These are phyloP conservation scores for Centrocercus urophasianus DNA, from an alignment of 2,113 vertebrate genomes.

Conservation along the genomic window DNA sequence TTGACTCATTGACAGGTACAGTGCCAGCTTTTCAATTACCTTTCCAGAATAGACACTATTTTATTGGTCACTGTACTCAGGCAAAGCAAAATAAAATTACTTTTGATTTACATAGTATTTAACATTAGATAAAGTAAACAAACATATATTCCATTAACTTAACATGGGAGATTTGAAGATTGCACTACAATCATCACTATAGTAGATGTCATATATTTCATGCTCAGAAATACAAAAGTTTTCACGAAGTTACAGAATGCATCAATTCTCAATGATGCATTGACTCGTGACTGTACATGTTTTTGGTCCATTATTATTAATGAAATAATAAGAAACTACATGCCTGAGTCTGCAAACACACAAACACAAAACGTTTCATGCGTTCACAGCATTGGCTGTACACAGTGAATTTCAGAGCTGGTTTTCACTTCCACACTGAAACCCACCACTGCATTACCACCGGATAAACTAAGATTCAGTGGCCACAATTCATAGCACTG, in stretches of 20 bases:
- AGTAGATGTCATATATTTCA: background rate
- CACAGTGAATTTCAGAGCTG: background rate
- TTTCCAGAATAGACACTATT: background rate
- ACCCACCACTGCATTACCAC: background rate
- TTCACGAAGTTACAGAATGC: background rate
- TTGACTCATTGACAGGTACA: background rate
- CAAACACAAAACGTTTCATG: background rate
- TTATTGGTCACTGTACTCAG: background rate
- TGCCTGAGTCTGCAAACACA: background rate
- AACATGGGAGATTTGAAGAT: background rate
- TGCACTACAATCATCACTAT: background rate
- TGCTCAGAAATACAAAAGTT: background rate
- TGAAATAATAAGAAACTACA: background rate
- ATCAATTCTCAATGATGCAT: background rate
- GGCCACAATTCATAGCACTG: background rate
- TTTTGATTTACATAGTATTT: background rate
- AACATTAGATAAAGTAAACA: background rate
- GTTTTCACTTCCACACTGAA: background rate
- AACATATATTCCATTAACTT: background rate
- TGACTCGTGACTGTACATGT: background rate
- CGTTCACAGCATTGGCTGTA: background rate
- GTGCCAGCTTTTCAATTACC: background rate
- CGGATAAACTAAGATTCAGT: background rate
- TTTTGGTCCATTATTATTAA: background rate
- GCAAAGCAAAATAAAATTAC: background rate